Base-by-base conservation (phyloP, 2,888 invertebrate genomes). In the Harmothoe impar region DNA sequence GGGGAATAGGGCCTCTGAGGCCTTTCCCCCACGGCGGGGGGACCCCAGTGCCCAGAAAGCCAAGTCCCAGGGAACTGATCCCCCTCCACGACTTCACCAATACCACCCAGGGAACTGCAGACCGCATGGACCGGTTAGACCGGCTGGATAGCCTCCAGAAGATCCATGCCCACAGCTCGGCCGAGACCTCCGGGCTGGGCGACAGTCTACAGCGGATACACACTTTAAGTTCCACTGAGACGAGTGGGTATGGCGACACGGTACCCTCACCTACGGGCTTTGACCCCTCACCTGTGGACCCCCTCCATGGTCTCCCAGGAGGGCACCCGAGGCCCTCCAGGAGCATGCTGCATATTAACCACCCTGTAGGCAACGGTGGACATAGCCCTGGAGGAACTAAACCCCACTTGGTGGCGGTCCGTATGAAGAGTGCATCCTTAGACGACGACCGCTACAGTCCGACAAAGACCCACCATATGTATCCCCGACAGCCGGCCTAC, bases 131-230 rank as follows among this genome's bases (percentile, higher is more conserved):
- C 88, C 56, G 54, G 31, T 54, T 52, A n/a, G 88, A 90, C 90
- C 52, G 90, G 12, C 23, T 29, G 33, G 90, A 90, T 25, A 84
- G 52, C 25, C 68, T 90, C 31, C 90, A 90, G n/a, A 90, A 92
- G 68, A 91, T 92, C n/a, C 92, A 92, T 89, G 92, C 92, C 15
- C 92, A 92, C 72, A 92, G 92, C 62, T 92, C 92, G 25, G 92
- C 92, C 1, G 92, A 92, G 89, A 92, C 92, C n/a, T 91, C 91
- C 54, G 92, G 91, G 12, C 84, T 91, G 17, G 92, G 92, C 20
- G 92, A 92, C 84, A 91, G 90, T 29, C 88, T 92, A 17, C 92
- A 92, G 81, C 81, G 91, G 10, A 92, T 92, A n/a, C 92, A 92
- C 89, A 90, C 92, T n/a, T 86, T 92, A 35, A 92, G 92, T 54